Percentiles rank a stretch among this genome's conserved stretches.
Conservation (phyloP, 2,888 invertebrate species). For the Agriotes lineatus region DNA sequence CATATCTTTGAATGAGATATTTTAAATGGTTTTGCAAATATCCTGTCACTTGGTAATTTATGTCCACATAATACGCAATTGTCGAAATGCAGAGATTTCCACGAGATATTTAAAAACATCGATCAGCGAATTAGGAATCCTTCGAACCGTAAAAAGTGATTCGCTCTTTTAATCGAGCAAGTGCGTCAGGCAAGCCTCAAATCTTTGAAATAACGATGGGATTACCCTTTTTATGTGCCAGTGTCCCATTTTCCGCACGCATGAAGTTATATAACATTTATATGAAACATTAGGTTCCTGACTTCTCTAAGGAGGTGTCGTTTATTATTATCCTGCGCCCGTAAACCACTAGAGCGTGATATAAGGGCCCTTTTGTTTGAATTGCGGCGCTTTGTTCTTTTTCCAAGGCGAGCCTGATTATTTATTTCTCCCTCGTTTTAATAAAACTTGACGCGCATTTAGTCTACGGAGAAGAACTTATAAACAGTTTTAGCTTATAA, state of each 20-base stretch:
- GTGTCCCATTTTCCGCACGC: not conserved
- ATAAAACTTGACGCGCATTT: slow-evolving; percentile 9
- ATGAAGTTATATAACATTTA: slow-evolving; percentile 27
- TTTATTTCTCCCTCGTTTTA: slow-evolving; percentile 21
- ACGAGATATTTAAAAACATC: no score
- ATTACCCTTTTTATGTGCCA: slow-evolving; percentile 1
- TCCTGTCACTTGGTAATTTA: no score
- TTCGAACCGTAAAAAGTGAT: not conserved
- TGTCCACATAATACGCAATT: no score
- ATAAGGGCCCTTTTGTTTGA: slow-evolving; percentile 16
- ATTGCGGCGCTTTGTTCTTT: slow-evolving; percentile 25
- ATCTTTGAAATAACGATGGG: not conserved
- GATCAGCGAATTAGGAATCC: not conserved
- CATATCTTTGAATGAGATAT: no score
- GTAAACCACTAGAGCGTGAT: slow-evolving; percentile 28
- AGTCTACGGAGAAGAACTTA: not conserved
- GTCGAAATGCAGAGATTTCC: no score
- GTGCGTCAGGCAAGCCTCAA: not conserved
- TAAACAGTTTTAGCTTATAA: slow-evolving; percentile 3
- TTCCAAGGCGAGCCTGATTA: slow-evolving; percentile 7
- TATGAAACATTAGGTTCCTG: slow-evolving; percentile 25
- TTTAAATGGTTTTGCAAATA: no score
- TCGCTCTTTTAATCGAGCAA: not conserved
- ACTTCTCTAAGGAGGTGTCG: slow-evolving; percentile 28
- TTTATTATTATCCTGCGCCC: slow-evolving; percentile 30